Evolutionary conservation across 2,888 invertebrate genomes (phyloP).

Genomic region (Drosophila anceps): DNA sequence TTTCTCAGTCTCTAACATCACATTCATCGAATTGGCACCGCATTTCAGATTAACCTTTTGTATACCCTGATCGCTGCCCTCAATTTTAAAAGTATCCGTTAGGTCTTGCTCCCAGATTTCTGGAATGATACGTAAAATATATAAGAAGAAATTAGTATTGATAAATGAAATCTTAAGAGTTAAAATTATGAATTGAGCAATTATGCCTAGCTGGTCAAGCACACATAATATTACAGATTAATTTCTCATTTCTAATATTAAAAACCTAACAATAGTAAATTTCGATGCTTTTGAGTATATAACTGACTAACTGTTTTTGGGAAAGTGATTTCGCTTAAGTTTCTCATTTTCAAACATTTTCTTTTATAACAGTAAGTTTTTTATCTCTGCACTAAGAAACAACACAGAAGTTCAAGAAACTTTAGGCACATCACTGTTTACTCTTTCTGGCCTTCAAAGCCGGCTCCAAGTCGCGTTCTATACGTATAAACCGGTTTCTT

Average conservation of each 20-base stretch:
- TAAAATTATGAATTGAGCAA: neutral
- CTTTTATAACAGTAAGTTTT: conserved; percentile 5
- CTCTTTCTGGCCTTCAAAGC: conserved; percentile 20
- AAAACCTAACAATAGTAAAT: too few species aligned
- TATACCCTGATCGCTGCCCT: conserved; percentile 87
- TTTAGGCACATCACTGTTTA: conserved; percentile 27
- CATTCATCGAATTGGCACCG: conserved; percentile 87
- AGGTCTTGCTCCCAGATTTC: conserved; percentile 86
- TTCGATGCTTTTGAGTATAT: too few species aligned
- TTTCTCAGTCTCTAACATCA: conserved; percentile 86
- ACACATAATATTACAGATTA: neutral
- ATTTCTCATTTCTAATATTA: neutral
- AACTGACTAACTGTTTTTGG: neutral
- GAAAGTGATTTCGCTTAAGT: neutral
- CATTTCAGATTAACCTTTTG: conserved; percentile 87
- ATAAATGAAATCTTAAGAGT: neutral
- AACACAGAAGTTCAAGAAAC: conserved; percentile 28
- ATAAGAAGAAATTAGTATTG: neutral
- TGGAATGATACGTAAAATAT: conserved; percentile 41
- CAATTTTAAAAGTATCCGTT: conserved; percentile 87
- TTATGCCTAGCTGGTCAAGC: too few species aligned
- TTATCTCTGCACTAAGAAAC: conserved; percentile 5
- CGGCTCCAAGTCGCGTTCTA: conserved; percentile 4
- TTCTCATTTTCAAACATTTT: neutral
- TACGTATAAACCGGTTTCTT: conserved; percentile 63